Evolutionary conservation across 2,113 vertebrate species (phyloP).

Genomic region (Pangasianodon hypophthalmus): DNA sequence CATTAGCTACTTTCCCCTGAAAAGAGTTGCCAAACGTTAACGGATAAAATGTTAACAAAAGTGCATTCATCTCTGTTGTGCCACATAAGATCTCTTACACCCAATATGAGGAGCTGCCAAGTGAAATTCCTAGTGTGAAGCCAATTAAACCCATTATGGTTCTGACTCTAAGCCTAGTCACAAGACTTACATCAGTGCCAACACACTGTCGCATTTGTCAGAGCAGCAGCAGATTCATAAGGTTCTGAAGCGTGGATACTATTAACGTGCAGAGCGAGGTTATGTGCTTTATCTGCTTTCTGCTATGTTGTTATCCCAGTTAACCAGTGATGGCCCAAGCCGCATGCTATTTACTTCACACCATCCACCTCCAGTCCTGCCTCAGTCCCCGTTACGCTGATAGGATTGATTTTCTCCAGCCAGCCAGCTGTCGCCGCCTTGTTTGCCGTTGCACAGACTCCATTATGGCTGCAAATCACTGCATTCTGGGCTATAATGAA

Average conservation of each 20-base stretch:
- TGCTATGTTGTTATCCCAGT: slow-evolving; percentile 4
- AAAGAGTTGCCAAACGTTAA: not conserved
- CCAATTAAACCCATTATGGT: slow-evolving; percentile 16
- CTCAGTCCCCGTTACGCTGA: slow-evolving; percentile 60
- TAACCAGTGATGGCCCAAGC: slow-evolving; percentile 4
- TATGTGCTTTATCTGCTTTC: slow-evolving; percentile 24
- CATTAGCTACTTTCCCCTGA: not conserved
- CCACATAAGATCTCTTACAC: not conserved
- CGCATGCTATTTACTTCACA: slow-evolving; percentile 44
- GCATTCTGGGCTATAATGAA: slow-evolving; percentile 62
- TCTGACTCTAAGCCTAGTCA: slow-evolving; percentile 3
- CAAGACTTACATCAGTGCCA: not conserved
- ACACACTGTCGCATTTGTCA: not conserved
- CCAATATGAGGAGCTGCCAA: not conserved
- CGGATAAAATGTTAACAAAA: not conserved
- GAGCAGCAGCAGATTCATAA: slow-evolving; percentile 18
- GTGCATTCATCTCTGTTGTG: not conserved
- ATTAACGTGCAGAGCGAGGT: not conserved
- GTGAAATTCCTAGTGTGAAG: slow-evolving; percentile 13
- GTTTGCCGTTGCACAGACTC: slow-evolving; percentile 56
- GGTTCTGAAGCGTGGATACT: slow-evolving; percentile 25
- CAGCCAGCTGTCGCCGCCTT: slow-evolving; percentile 37
- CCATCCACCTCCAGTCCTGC: slow-evolving; percentile 59
- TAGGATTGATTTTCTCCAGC: slow-evolving; percentile 64
- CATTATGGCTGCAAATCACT: slow-evolving; percentile 63